Conservation (phyloP, 2,888 invertebrate genomes). For the Drosophila pullipes region DNA sequence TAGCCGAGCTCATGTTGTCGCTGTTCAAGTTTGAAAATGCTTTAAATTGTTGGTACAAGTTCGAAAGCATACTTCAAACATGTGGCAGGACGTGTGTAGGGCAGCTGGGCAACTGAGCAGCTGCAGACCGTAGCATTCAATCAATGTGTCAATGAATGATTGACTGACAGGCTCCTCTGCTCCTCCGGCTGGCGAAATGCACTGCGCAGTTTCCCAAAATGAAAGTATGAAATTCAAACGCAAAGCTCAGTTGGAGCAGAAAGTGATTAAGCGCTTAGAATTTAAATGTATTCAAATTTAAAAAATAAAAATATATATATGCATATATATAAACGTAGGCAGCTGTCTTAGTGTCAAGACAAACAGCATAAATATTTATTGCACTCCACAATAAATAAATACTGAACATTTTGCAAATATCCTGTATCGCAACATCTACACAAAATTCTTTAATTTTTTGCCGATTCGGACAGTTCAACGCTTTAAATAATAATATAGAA, state of each 20-base stretch:
- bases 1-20: constrained; percentile 27
- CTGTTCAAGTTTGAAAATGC: constrained; percentile 44
- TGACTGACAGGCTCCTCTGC: constrained; percentile 44
- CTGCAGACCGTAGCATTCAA: constrained; percentile 51
- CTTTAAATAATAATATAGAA: constrained; percentile 36
- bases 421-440: constrained; percentile 42
- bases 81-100: not conserved
- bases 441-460: constrained; percentile 66
- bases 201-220: constrained; percentile 8
- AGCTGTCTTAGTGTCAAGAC: constrained; percentile 34
- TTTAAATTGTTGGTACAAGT: constrained; percentile 61
- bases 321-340: not conserved
- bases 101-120: constrained; percentile 18
- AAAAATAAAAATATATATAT: not conserved
- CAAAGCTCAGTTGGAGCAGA: constrained; percentile 11
- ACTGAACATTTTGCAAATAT: constrained; percentile 52
- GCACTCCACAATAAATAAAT: constrained; percentile 64
- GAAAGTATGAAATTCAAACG: not conserved
- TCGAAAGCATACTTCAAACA: not conserved
- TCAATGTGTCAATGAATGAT: constrained; percentile 61
- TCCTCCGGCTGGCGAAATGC: not conserved
- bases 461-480: not conserved
- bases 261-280: constrained; percentile 18
- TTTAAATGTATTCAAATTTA: constrained; percentile 13
- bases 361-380: constrained; percentile 66